These are phyloP conservation scores for Brachyopa scutellaris DNA, from an alignment of 2,888 invertebrate genomes.

Conservation along the genomic window DNA sequence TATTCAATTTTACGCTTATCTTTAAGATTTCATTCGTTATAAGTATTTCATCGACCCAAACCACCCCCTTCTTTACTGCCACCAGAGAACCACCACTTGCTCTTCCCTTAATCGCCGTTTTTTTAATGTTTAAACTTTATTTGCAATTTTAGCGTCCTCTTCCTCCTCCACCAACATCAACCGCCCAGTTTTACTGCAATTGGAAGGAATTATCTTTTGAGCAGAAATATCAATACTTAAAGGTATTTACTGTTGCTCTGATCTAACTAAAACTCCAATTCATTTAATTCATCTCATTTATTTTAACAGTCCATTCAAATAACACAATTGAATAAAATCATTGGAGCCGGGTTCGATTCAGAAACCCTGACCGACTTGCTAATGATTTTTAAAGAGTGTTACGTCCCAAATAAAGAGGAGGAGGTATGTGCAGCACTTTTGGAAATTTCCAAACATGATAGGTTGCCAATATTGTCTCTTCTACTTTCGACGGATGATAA, in stretches of 20 bases:
- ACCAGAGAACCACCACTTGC: no score
- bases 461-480: slow-evolving; percentile 78
- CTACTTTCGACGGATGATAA: slow-evolving; percentile 79
- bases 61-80: no score
- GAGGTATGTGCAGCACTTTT: slow-evolving; percentile 75
- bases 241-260: slow-evolving; percentile 73
- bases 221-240: slow-evolving; percentile 80
- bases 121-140: no score
- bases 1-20: no score
- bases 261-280: background rate
- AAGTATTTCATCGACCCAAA: no score
- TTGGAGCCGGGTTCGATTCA: slow-evolving; percentile 80
- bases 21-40: no score
- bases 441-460: slow-evolving; percentile 79
- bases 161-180: slow-evolving; percentile 77
- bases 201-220: slow-evolving; percentile 79
- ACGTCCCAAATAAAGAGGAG: slow-evolving; percentile 77
- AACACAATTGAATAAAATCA: slow-evolving; percentile 77
- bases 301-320: slow-evolving; percentile 76
- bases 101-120: no score
- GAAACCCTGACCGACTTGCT: slow-evolving; percentile 78
- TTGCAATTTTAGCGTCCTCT: slow-evolving; percentile 73
- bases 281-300: slow-evolving; percentile 1
- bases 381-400: slow-evolving; percentile 77
- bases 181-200: slow-evolving; percentile 79